A percentile compares a stretch with the other conserved stretches of the same genome.
phyloP scores from a whole-genome alignment of 2,113 vertebrate genomes.

The Hypanus sabinus region DNA sequence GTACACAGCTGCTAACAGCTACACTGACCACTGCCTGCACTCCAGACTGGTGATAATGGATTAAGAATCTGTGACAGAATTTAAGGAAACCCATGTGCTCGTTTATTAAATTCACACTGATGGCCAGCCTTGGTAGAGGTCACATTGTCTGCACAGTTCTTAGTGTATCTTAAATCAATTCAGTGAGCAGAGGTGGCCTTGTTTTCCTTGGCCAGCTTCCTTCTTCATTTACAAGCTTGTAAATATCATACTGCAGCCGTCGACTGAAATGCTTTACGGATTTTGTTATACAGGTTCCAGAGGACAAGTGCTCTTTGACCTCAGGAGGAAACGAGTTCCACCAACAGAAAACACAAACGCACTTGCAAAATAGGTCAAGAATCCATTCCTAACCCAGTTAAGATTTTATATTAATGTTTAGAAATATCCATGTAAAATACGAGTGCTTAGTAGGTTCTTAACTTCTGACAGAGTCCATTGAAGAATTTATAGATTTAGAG shows the following conservation, averaged over 20 bases:
- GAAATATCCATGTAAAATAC: neutral
- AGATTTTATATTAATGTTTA: neutral
- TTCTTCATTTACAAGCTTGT: conserved; percentile 23
- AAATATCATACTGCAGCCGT: neutral
- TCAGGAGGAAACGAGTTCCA: neutral
- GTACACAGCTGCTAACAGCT: neutral
- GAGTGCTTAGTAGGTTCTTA: too few species aligned
- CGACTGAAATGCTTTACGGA: neutral
- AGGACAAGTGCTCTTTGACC: neutral
- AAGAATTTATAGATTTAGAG: too few species aligned
- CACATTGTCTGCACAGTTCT: too few species aligned
- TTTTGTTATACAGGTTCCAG: neutral
- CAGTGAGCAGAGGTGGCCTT: neutral
- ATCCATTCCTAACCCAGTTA: neutral
- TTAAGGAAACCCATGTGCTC: neutral
- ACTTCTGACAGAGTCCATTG: too few species aligned
- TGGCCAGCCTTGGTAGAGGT: neutral
- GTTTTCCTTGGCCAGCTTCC: neutral
- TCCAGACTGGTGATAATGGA: neutral
- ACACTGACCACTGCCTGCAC: neutral
- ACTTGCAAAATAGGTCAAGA: neutral
- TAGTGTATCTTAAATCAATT: conserved; percentile 18
- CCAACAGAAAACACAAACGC: neutral
- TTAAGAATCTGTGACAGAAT: neutral
- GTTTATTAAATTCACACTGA: neutral